Evolutionary conservation across 2,888 invertebrate genomes (phyloP), one percentile per base, ranked within the genome.

Genomic region (Agrilus biguttatus): DNA sequence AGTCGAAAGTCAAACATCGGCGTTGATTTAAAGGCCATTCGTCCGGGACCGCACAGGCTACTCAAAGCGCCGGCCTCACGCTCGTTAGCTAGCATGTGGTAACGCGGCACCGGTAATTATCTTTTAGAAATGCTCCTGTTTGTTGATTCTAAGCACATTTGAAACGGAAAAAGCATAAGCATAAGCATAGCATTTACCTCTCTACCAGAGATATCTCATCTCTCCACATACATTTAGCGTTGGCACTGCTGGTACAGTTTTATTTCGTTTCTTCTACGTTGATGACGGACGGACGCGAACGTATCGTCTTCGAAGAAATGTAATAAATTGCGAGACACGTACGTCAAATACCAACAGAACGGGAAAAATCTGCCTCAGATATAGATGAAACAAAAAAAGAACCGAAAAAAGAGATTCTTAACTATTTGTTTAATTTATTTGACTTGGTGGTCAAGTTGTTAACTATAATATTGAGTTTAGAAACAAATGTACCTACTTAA

Each of bases 111-210:
- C 40, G 42, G 51, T 49, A 49, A 50, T 48, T 46, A 50, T 48
- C 45, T 46, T 41, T 45, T 45, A 45, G 54, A 52, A 53, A 50
- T 51, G 44, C 34, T 13, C 43, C 48, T 60, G 61, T 62, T 63
- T 63, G 60, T 63, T 63, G 60, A 60, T 60, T 58, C 57, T 55
- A 56, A 56, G 56, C 57, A 53, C 55, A 59, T 57, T 59, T 54
- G 57, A 58, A 61, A 58, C 49, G 56, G 54, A 55, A 55, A 53
- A 55, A 51, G 55, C 54, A 56, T 58, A 59, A 56, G 56, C 52
- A 49, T 48, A 43, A n/a, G 47, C 45, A 17, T 17, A 17, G n/a
- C 43, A 42, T 45, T 33, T 33, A 32, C 17, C 17, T 17, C 4
- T 17, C 17, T 17, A 4, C 17, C n/a, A n/a, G n/a, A n/a, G n/a